Evolutionary conservation across 2,888 invertebrate species (phyloP).

Genomic region (Heteropelma amictum): DNA sequence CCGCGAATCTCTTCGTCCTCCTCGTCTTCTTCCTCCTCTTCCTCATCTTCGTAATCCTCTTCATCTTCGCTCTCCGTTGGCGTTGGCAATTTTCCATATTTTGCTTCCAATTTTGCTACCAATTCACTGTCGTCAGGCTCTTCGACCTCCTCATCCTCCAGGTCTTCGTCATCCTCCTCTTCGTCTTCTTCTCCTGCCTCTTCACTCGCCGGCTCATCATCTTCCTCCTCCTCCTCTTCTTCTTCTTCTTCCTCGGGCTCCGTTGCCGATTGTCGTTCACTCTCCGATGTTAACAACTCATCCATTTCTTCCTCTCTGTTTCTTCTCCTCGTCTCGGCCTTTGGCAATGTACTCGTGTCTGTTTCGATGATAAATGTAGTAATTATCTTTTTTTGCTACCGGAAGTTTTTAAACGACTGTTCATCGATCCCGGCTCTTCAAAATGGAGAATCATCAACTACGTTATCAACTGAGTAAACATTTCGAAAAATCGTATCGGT

Average conservation of each 20-base stretch:
- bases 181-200: conserved; percentile 64
- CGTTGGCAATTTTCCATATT: conserved; percentile 84
- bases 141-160: conserved; percentile 71
- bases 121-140: conserved; percentile 86
- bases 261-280: conserved; percentile 58
- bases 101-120: conserved; percentile 84
- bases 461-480: too few relatives aligned
- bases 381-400: too few relatives aligned
- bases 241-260: conserved; percentile 65
- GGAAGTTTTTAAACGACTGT: too few relatives aligned
- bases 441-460: too few relatives aligned
- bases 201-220: conserved; percentile 78
- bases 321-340: conserved; percentile 26
- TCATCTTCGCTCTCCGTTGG: conserved; percentile 74
- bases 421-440: too few relatives aligned
- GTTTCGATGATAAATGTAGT: background rate
- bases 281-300: conserved; percentile 54
- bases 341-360: conserved; percentile 20
- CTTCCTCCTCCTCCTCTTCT: conserved; percentile 79
- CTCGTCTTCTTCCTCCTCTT: conserved; percentile 70
- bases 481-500: too few relatives aligned
- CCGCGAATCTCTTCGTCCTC: conserved; percentile 71
- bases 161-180: conserved; percentile 68
- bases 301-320: conserved; percentile 50
- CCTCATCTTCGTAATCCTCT: conserved; percentile 63